Evolutionary conservation across 2,888 invertebrate species (phyloP), one percentile per base, ranked within the genome.

Genomic region (Campoletis raptor): DNA sequence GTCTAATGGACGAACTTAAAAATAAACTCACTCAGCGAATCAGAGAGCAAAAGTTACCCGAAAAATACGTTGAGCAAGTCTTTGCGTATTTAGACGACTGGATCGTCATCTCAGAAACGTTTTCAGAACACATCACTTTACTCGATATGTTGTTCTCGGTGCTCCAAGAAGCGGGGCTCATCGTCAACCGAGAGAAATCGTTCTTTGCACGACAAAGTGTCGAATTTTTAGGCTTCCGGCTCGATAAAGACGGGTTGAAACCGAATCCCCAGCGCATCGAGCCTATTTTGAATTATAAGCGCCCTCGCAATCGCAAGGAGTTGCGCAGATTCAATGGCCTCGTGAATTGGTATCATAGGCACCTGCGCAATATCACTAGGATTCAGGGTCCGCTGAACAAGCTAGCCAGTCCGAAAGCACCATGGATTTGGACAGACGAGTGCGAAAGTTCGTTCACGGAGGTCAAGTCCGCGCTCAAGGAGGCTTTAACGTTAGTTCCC

Each of bases 261-360:
- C 80, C 86, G 8, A 85, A 88, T 67, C 87, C 87, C 1, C 80
- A 83, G 10, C 88, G 89, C 54, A 81, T 90, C 36, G 37, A 87
- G 89, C 4, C 0, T 83, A 40, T 40, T 8, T 9, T 40, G 2
- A 67, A 89, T 6, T 90, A 84, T 78, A 87, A 89, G 1, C 48
- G 64, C 54, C 88, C 90, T 6, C 67, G 57, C 9, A 90, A 81
- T n/a, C 73, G 85, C 21, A 87, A 83, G 40, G 80, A 83, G 15
- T 10, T 80, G 21, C 64, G 86, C n/a, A 15, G 86, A 15, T 86
- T 86, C 40, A 76, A 79, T 1, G 78, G 81, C 6, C 74, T 52
- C 61, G 66, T 76, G 5, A 81, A 70, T 61, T 78, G 66, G 74
- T 81, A 74, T n/a, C 73, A 78, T 7, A 30, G 76, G 15, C 81